Base-by-base conservation (phyloP, 2,888 invertebrate species). In the Seira ritae region DNA sequence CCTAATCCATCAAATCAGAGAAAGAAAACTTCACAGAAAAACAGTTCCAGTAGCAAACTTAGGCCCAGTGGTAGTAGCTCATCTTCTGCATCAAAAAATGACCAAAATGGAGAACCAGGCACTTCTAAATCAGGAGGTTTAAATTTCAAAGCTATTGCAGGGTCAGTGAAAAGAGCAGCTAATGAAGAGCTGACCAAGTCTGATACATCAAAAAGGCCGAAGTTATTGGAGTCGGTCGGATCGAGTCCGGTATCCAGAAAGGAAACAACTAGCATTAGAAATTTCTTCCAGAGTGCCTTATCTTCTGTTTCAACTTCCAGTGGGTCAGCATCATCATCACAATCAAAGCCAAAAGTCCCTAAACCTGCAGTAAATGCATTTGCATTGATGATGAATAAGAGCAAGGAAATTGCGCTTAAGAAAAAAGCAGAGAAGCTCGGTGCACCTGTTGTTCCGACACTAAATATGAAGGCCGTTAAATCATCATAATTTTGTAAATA, bases 321-420 rank as follows among this genome's bases (percentile, higher is more conserved):
- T 55, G 24, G 20, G 1, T 20, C 55, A 6, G 8, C 19, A 19
- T 31, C 66, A 24, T 6, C 23, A 1, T 24, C 31, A 4, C 31
- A 2, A 8, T 12, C 19, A 62, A 23, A 22, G 19, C 0, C 15
- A 70, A 66, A 65, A 65, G 8, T 8, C 8, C 31, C 31, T 31
- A 31, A 66, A 68, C 78, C 75, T 19, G 66, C 72, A 10, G 75
- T 82, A 10, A 88, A 88, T 62, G 88, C 88, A 4, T 88, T 88
- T 76, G 79, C 85, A 8, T 8, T 87, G 8, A 76, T 88, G 37
- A 88, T 88, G 88, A 86, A 84, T 65, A 69, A 75, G 50, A 87
- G 87, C 20, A 62, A 78, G 62, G 87, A 86, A 80, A 70, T 87
- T 10, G 86, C 87, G 0, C 72, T 84, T 37, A 73, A 81, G 62